A percentile compares a stretch with the other conserved stretches of the same genome.
phyloP scores from a whole-genome alignment of 2,797 vertebrate species.

The Buceros bicornis region DNA sequence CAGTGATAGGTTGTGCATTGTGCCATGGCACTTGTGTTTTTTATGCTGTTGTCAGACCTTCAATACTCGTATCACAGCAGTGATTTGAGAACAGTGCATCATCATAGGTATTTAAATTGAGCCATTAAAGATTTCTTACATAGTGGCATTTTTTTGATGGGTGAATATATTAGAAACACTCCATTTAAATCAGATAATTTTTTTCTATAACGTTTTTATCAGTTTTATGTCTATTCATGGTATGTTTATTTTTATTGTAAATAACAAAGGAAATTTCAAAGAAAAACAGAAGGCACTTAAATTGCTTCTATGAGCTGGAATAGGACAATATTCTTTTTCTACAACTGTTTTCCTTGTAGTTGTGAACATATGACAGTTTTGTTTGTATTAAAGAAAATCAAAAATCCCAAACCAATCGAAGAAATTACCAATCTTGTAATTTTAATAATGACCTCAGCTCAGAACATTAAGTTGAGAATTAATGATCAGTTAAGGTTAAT shows the following conservation, averaged over 20 bases:
- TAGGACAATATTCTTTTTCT: neutral
- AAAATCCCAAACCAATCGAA: constrained; percentile 50
- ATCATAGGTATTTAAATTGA: constrained; percentile 11
- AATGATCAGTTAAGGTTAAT: constrained; percentile 80
- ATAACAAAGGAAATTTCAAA: constrained; percentile 2
- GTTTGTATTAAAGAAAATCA: constrained; percentile 4
- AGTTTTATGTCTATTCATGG: constrained; percentile 49
- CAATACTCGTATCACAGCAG: neutral
- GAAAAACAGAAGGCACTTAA: neutral
- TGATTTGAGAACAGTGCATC: neutral
- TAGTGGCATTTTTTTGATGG: neutral
- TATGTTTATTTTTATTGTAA: constrained; percentile 65
- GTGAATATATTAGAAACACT: constrained; percentile 45
- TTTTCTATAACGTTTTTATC: constrained; percentile 18
- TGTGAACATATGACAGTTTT: neutral
- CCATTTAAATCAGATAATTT: constrained; percentile 27
- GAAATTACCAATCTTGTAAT: constrained; percentile 67
- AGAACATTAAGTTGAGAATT: constrained; percentile 74
- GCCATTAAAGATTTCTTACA: constrained; percentile 12
- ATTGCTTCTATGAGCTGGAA: neutral
- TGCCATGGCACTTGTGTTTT: neutral
- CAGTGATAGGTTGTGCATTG: neutral
- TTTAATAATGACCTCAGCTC: constrained; percentile 76
- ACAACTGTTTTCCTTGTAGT: neutral
- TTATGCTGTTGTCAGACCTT: neutral